Evolutionary conservation across 2,113 vertebrate species (phyloP).

Genomic region (Tetrao urogallus): DNA sequence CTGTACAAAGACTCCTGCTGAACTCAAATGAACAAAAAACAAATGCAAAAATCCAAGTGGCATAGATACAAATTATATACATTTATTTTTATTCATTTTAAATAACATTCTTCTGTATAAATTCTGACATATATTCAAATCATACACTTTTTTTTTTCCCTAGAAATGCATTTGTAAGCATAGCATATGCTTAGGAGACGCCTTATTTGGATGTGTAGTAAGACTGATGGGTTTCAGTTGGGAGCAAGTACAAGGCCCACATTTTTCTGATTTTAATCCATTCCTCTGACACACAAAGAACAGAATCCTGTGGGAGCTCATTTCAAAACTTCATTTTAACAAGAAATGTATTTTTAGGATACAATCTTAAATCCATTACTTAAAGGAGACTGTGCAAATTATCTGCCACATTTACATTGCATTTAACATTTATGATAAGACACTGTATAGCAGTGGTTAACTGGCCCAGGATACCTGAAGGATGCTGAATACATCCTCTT

Average conservation of each 20-base stretch:
- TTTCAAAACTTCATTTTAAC: constrained; percentile 38
- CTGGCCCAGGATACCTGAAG: background rate
- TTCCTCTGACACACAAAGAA: constrained; percentile 39
- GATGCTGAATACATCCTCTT: background rate
- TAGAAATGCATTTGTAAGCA: constrained; percentile 80
- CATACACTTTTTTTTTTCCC: constrained; percentile 75
- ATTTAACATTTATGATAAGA: background rate
- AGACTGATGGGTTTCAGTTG: constrained; percentile 65
- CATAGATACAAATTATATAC: constrained; percentile 86
- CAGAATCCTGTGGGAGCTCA: constrained; percentile 57
- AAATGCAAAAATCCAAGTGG: constrained; percentile 68
- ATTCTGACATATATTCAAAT: constrained; percentile 86
- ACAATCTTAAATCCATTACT: constrained; percentile 9
- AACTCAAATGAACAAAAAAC: constrained; percentile 29
- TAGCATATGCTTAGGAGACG: constrained; percentile 58
- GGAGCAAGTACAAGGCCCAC: constrained; percentile 72
- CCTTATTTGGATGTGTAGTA: constrained; percentile 54
- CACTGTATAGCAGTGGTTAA: background rate
- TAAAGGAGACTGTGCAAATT: constrained; percentile 19
- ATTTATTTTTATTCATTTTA: constrained; percentile 86
- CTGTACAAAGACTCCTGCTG: background rate
- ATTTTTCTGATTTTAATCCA: constrained; percentile 65
- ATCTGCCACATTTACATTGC: background rate
- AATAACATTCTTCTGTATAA: constrained; percentile 86
- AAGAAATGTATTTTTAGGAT: constrained; percentile 18